Evolutionary conservation across 2,888 invertebrate genomes (phyloP).

Genomic region (Drosophila prolongata): DNA sequence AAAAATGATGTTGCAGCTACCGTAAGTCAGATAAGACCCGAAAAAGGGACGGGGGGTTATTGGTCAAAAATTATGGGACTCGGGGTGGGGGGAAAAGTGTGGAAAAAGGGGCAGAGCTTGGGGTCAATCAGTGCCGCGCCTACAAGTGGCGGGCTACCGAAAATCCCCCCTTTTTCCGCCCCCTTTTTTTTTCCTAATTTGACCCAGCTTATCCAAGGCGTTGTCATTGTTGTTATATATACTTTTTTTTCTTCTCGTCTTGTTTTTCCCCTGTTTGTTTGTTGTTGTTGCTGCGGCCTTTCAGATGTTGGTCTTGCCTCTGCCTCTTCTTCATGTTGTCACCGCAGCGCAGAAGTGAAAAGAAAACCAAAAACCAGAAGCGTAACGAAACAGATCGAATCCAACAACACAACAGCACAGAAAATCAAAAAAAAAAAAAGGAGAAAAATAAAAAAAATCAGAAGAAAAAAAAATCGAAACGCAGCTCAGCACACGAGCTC

Average conservation of each 20-base stretch:
- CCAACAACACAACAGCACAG: slow-evolving; percentile 27
- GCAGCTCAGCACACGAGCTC: slow-evolving; percentile 73
- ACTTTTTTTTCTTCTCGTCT: slow-evolving; percentile 9
- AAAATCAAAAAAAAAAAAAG: slow-evolving; percentile 17
- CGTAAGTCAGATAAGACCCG: slow-evolving; percentile 9
- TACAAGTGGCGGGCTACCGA: slow-evolving; percentile 33
- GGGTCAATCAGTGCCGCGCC: slow-evolving; percentile 31
- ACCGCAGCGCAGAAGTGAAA: slow-evolving; percentile 68
- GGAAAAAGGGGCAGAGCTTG: background rate
- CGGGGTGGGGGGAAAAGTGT: background rate
- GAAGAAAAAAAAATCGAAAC: slow-evolving; percentile 23
- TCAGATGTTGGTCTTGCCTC: slow-evolving; percentile 58
- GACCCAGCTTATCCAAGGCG: slow-evolving; percentile 59
- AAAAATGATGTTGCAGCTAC: slow-evolving; percentile 24
- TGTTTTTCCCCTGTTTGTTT: slow-evolving; percentile 45
- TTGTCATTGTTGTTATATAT: slow-evolving; percentile 40
- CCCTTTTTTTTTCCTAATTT: slow-evolving; percentile 33
- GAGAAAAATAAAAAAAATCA: slow-evolving; percentile 13
- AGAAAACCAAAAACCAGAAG: slow-evolving; percentile 82
- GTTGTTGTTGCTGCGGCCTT: slow-evolving; percentile 51
- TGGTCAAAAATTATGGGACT: slow-evolving; percentile 5
- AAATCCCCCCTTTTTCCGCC: slow-evolving; percentile 2
- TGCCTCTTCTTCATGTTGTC: slow-evolving; percentile 67
- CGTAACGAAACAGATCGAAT: slow-evolving; percentile 82
- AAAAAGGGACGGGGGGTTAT: background rate